A percentile compares a stretch with the other conserved stretches of the same genome.
Evolutionary conservation across 2,888 invertebrate genomes (phyloP).

Genomic region (Oxystoma pomonae): DNA sequence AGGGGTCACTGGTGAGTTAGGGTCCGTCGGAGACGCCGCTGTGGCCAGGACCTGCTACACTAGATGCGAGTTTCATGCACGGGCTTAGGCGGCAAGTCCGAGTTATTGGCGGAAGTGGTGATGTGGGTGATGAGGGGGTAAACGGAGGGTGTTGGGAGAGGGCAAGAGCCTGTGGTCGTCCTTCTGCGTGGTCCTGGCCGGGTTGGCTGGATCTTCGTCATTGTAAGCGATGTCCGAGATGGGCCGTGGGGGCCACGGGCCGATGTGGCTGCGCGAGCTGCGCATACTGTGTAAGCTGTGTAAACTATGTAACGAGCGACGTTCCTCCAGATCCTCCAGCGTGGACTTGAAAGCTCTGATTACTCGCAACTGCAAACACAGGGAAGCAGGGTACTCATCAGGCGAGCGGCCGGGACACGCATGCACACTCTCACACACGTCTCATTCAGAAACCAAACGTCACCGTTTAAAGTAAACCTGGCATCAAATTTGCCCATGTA

Average conservation of each 20-base stretch:
- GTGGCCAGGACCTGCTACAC: conserved; percentile 44
- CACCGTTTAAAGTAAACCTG: no score
- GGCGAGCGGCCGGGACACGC: conserved; percentile 47
- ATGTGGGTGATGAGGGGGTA: conserved; percentile 53
- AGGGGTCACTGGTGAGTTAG: no score
- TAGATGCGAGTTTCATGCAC: conserved; percentile 72
- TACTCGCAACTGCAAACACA: conserved; percentile 97
- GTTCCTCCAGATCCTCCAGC: conserved; percentile 99
- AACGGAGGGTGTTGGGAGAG: conserved; percentile 48
- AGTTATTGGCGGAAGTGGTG: conserved; percentile 54
- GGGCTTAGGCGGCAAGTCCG: conserved; percentile 60
- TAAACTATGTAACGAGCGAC: conserved; percentile 96
- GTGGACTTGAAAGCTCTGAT: conserved; percentile 99
- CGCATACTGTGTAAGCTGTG: conserved; percentile 86
- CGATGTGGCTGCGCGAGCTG: conserved; percentile 72
- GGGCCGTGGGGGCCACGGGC: conserved; percentile 60
- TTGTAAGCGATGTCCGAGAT: conserved; percentile 77
- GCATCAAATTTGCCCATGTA: no score
- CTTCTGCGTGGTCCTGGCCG: conserved; percentile 41
- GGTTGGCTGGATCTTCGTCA: conserved; percentile 45
- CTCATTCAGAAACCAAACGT: no score
- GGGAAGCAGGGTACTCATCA: conserved; percentile 52
- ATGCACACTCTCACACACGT: no score
- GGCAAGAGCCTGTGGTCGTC: conserved; percentile 46
- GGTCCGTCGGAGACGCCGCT: no score